Conservation (phyloP, 2,113 vertebrate species). For the Cyanoderma ruficeps region DNA sequence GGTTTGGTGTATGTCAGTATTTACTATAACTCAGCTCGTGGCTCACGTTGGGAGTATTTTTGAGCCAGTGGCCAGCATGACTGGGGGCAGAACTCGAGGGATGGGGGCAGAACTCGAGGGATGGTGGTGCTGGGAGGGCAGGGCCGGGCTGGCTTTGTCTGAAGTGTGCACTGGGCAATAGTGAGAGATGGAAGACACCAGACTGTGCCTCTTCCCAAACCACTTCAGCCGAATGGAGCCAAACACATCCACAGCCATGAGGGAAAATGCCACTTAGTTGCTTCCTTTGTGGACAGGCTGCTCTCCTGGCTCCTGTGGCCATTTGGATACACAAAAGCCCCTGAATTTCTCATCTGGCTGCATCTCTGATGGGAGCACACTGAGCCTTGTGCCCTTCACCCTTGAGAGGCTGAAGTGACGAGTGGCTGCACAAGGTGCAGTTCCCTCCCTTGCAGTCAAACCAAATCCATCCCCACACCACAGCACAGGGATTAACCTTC, state of each 20-base stretch:
- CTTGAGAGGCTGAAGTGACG: not conserved
- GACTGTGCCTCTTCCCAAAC: not conserved
- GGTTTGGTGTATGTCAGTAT: not conserved
- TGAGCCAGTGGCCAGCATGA: not conserved
- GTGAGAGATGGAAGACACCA: not conserved
- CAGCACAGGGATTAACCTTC: not conserved
- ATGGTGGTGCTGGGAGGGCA: not conserved
- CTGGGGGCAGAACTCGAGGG: not conserved
- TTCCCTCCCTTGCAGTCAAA: not conserved
- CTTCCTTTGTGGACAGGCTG: not conserved
- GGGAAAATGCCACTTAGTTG: not conserved
- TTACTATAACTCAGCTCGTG: not conserved
- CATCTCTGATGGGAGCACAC: not conserved
- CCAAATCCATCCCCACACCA: not conserved
- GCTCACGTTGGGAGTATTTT: not conserved
- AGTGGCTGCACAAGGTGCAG: not conserved
- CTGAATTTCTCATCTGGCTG: not conserved
- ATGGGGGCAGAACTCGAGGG: not conserved
- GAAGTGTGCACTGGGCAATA: rapidly evolving
- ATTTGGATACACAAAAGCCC: not conserved
- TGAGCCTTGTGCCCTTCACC: not conserved
- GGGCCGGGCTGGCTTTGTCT: not conserved
- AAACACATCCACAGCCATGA: not conserved
- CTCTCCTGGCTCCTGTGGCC: not conserved
- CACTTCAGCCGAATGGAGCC: not conserved